Conservation (phyloP, 2,113 vertebrate species). For the Canis aureus region DNA sequence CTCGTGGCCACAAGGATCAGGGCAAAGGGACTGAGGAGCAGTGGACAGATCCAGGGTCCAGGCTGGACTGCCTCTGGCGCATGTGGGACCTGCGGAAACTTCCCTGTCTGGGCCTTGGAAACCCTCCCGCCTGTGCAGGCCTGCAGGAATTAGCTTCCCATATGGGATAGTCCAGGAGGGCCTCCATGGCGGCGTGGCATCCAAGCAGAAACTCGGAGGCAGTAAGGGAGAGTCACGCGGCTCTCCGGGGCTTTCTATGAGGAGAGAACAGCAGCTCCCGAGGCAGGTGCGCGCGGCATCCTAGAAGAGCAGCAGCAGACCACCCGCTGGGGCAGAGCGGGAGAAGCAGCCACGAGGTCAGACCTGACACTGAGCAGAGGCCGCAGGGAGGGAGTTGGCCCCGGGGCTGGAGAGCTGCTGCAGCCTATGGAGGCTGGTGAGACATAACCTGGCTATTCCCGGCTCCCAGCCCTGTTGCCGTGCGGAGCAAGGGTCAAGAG, state of each 20-base stretch:
- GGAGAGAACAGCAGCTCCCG: too few species aligned
- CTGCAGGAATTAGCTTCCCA: background rate
- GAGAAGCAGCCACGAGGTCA: background rate
- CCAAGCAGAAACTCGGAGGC: background rate
- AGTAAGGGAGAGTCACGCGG: background rate
- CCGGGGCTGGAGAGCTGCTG: background rate
- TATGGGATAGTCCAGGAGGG: background rate
- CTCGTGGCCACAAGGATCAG: background rate
- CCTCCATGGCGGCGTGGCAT: background rate
- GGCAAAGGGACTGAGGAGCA: background rate
- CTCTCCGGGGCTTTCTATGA: background rate
- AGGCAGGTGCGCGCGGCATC: background rate
- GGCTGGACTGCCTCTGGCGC: background rate
- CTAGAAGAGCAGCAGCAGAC: background rate
- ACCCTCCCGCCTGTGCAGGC: background rate
- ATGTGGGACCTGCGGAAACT: background rate
- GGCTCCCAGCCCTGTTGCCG: background rate
- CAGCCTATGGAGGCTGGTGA: background rate
- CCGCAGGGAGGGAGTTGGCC: fast-evolving
- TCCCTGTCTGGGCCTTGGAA: background rate
- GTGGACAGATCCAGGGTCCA: background rate
- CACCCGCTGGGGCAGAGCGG: fast-evolving
- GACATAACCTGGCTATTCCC: background rate
- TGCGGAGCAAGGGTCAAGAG: background rate
- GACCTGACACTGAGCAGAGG: background rate